A percentile compares a stretch with the other conserved stretches of the same genome.
Evolutionary conservation across 2,797 vertebrate species (phyloP).

Genomic region (Pseudomugil gertrudae): DNA sequence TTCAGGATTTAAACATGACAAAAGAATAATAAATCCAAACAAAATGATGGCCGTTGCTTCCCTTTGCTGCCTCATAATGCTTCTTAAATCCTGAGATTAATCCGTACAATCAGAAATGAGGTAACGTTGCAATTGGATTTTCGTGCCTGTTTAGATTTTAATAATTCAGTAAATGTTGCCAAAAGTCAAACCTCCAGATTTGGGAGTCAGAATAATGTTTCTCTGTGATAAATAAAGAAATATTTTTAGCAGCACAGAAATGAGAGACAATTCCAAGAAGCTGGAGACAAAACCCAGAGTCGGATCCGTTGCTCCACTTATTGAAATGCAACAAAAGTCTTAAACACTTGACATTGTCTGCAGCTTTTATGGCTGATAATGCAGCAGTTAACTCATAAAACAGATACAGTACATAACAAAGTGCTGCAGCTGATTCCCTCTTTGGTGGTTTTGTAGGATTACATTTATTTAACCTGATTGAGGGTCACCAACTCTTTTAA

Average conservation of each 20-base stretch:
- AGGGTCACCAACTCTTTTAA: background rate
- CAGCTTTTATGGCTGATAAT: slow-evolving; percentile 33
- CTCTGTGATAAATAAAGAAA: slow-evolving; percentile 14
- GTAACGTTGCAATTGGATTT: slow-evolving; percentile 51
- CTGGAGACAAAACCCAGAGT: background rate
- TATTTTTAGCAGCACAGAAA: slow-evolving; percentile 6
- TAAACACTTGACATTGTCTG: slow-evolving; percentile 5
- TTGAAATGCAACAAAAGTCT: slow-evolving; percentile 6
- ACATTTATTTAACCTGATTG: background rate
- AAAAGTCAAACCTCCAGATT: slow-evolving; percentile 17
- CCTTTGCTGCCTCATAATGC: slow-evolving; percentile 52
- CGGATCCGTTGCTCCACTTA: background rate
- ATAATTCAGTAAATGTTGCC: slow-evolving; percentile 3
- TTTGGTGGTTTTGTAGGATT: slow-evolving; percentile 42
- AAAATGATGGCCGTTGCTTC: slow-evolving; percentile 57
- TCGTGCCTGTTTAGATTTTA: background rate
- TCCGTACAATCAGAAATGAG: slow-evolving; percentile 67
- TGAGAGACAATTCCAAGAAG: background rate
- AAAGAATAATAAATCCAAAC: slow-evolving; percentile 22
- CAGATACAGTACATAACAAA: slow-evolving; percentile 32
- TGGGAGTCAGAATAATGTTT: background rate
- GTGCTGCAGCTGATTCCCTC: slow-evolving; percentile 21
- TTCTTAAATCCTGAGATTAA: slow-evolving; percentile 77
- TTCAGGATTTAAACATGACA: slow-evolving; percentile 41
- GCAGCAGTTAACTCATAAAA: slow-evolving; percentile 7